Evolutionary conservation across 2,797 vertebrate species (phyloP).

Genomic region (Megaceryle alcyon): DNA sequence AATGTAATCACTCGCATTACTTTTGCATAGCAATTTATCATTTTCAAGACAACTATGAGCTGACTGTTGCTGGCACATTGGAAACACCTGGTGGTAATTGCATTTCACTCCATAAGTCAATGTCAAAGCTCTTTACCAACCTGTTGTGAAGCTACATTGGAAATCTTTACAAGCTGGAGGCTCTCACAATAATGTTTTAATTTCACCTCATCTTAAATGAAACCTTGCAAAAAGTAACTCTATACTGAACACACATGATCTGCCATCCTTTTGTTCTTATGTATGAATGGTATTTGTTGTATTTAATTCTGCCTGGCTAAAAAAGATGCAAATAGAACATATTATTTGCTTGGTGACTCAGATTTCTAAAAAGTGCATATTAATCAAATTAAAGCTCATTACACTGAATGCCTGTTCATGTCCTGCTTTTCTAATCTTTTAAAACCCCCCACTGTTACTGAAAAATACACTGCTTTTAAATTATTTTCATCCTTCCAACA

Average conservation of each 20-base stretch:
- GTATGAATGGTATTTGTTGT: background rate
- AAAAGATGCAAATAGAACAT: background rate
- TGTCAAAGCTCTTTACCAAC: background rate
- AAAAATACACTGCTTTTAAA: background rate
- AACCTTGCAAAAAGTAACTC: background rate
- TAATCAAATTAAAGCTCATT: background rate
- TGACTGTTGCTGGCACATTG: background rate
- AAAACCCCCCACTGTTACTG: background rate
- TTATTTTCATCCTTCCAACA: background rate
- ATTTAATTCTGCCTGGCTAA: background rate
- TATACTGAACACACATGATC: background rate
- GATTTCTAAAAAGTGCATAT: background rate
- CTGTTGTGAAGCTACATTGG: background rate
- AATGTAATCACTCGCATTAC: background rate
- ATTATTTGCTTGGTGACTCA: background rate
- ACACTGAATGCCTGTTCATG: background rate
- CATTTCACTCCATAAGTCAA: background rate
- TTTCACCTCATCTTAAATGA: background rate
- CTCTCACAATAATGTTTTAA: background rate
- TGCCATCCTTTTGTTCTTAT: background rate
- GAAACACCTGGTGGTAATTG: background rate
- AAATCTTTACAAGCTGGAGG: background rate
- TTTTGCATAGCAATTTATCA: background rate
- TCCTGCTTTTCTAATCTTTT: background rate
- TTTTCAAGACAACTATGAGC: background rate